Base-by-base conservation (phyloP, 1,140 invertebrate species). In the Cardiocondyla obscurior region DNA sequence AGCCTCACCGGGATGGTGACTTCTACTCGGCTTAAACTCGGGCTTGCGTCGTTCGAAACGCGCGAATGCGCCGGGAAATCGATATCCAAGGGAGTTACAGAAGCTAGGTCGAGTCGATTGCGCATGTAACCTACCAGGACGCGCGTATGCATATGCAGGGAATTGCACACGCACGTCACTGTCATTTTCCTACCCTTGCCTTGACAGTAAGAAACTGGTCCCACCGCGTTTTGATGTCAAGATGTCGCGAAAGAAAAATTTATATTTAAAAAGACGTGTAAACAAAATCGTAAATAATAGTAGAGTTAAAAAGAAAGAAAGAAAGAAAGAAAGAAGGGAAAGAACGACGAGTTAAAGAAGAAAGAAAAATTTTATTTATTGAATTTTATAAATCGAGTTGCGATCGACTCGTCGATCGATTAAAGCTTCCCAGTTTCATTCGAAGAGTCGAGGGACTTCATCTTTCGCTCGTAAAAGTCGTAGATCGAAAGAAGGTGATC, bases 21-120 rank as follows among this genome's bases (percentile, higher is more conserved):
- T 36, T 79, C 7, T 46, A 46, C 42, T 46, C 42, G 42, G 69
- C 65, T 70, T 36, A 14, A 77, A 85, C 53, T 64, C 42, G 85
- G 51, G 65, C 58, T 83, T 87, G 85, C 85, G 85, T 86, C 39
- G 81, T 73, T 72, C 49, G 49, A 55, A 36, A 70, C 51, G 57
- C 39, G 39, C 65, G 42, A 49, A 67, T 44, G 19, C 64, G 12
- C 14, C 42, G 22, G 3, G 16, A 58, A 73, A 87, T 87, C 85
- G 85, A 87, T 87, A 87, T 55, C 39, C 33, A 62, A 51, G 69
- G 33, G 12, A 8, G 42, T 55, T 72, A 55, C 46, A 60, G 55
- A 53, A 83, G 81, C 74, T 86, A 82, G 85, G 64, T 85, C 53
- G 44, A 4, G 33, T 33, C 60, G 58, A 49, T n/a, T n/a, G 58